Base-by-base conservation (phyloP, 2,113 vertebrate species). In the Tiliqua scincoides region DNA sequence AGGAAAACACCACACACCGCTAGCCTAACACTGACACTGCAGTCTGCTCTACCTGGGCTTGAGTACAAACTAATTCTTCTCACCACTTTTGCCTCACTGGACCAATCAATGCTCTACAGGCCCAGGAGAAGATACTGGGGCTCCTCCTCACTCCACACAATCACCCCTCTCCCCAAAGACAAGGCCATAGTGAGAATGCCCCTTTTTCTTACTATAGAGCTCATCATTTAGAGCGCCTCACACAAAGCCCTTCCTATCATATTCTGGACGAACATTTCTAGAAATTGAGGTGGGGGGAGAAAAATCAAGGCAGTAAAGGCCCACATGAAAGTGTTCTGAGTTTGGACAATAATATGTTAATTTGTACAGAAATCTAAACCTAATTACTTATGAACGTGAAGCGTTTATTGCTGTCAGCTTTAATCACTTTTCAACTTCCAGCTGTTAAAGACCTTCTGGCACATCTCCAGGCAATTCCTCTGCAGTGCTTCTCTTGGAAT, bases 381-480 rank as follows among this genome's bases (percentile, higher is more conserved):
- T 94, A 96, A 97, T 97, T 97, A 94, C 94, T 94, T 96, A 95
- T 88, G 95, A 96, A 94, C 90, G 93, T 11, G 30, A 93, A 94
- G 93, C 88, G 27, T 96, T 96, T 96, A 96, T 93, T 96, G 91
- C 96, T 97, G 96, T 97, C 96, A 97, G 95, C 96, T 95, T 95
- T 93, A 97, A 97, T 97, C 93, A 97, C 94, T 96, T 96, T 95
- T 96, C 95, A 95, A 94, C 94, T 95, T 96, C 94, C 96, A 97
- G 95, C 95, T 97, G 95, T 94, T 97, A 96, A 97, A 97, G 95
- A 96, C 90, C 93, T 95, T 91, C 95, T 96, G 96, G 96, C 93
- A 90, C 65, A 17, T 88, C 94, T 97, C 96, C 96, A 97, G 94
- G 93, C 91, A 95, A 94, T 96, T 96, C 89, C 92, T 94, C 88